Percentiles rank a stretch among this genome's conserved stretches.
phyloP scores from a whole-genome alignment of 2,113 vertebrate species.

The Ciconia boyciana region DNA sequence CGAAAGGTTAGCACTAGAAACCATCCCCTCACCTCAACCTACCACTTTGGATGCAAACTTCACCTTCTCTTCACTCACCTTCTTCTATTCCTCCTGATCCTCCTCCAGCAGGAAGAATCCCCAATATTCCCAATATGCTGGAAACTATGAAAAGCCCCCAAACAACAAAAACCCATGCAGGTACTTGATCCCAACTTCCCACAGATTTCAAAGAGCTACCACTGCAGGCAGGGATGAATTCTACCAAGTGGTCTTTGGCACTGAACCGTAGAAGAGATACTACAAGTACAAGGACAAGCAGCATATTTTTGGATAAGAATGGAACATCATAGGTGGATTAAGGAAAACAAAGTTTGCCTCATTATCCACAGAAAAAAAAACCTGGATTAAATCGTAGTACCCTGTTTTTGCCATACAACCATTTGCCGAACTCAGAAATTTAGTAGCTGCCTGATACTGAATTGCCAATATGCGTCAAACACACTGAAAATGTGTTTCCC shows the following conservation, averaged over 20 bases:
- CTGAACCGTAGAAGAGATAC: neutral
- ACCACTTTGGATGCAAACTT: neutral
- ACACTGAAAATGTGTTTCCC: neutral
- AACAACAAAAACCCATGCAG: neutral
- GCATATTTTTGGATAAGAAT: neutral
- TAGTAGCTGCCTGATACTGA: neutral
- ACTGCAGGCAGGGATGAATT: neutral
- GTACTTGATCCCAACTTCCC: neutral
- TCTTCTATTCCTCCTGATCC: neutral
- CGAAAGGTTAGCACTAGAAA: neutral
- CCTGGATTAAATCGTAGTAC: neutral
- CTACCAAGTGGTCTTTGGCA: neutral
- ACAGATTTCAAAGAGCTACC: neutral
- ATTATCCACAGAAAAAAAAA: neutral
- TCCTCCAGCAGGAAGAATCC: neutral
- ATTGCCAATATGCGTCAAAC: neutral
- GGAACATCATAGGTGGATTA: neutral
- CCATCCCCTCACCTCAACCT: neutral
- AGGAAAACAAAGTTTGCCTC: neutral
- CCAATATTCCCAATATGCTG: neutral
- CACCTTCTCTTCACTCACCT: neutral
- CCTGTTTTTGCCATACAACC: neutral
- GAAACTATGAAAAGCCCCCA: neutral
- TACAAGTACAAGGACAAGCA: neutral
- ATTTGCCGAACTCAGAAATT: neutral